Base-by-base conservation (phyloP, 2,797 vertebrate genomes). In the Coregonus ussuriensis region DNA sequence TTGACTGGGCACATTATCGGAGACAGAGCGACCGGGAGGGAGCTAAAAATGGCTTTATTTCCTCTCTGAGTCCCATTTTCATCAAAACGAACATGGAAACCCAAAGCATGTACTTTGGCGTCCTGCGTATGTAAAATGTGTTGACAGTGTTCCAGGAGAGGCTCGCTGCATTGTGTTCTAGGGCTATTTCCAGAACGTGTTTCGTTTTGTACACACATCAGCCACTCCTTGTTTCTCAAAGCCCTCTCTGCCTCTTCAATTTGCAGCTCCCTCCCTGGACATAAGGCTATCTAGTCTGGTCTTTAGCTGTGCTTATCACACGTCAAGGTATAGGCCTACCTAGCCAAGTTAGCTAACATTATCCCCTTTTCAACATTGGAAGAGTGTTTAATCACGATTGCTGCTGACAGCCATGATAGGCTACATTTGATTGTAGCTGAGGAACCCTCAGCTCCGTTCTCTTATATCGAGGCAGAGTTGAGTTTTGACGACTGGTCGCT, bases 41-140 rank as follows among this genome's bases (percentile, higher is more conserved):
- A 54, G 89, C 91, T 92, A 90, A 92, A 93, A 93, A 93, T 93
- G 85, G 87, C 90, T 89, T 92, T 90, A 88, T 93, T 94, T 93
- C 88, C 87, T 91, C 89, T 86, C 15, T 6, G 86, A 93, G 89
- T 90, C 90, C 84, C 91, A 91, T 93, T 93, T 93, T 93, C 90
- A 88, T 92, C 92, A 86, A 91, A 92, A 94, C 91, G 88, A 91
- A 92, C 87, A 88, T 88, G 87, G 84, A 25, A 89, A 85, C 91
- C 93, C 65, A 66, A 76, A 80, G 86, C 90, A 84, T 88, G 87
- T 59, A 5, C 11, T 51, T 47, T 41, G 59, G 59, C 21, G 3
- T 63, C 59, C 59, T 54, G 51, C 52, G 11, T 52, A 47, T 71
- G 59, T 66, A 41, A 89, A 91, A 90, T 91, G 90, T 88, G 89